These are phyloP conservation scores for Cichlasoma orientale DNA, from an alignment of 2,797 vertebrate species.

Conservation along the genomic window DNA sequence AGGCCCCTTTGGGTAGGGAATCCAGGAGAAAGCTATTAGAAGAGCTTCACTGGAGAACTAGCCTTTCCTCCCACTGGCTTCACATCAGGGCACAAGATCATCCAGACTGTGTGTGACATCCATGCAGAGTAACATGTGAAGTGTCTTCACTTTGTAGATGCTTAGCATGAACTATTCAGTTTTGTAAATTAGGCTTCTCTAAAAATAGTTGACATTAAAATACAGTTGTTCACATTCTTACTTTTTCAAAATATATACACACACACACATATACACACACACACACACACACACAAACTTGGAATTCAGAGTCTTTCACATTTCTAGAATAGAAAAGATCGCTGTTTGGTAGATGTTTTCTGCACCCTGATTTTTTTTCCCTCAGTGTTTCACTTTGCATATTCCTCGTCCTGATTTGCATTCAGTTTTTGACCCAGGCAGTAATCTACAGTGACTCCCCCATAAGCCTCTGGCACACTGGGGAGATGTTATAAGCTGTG, in stretches of 20 bases:
- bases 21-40: constrained; percentile 61
- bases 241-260: background rate
- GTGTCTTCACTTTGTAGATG: constrained; percentile 26
- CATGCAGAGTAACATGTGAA: constrained; percentile 46
- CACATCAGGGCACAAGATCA: constrained; percentile 59
- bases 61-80: constrained; percentile 46
- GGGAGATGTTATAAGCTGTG: constrained; percentile 75
- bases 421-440: constrained; percentile 71
- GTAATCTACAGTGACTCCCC: constrained; percentile 77
- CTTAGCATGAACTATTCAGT: constrained; percentile 28
- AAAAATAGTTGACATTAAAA: background rate
- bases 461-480: constrained; percentile 73
- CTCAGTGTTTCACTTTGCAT: constrained; percentile 48
- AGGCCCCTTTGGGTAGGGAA: constrained; percentile 52
- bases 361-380: constrained; percentile 20
- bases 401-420: constrained; percentile 70
- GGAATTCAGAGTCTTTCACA: background rate
- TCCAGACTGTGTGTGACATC: constrained; percentile 60
- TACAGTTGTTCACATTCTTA: background rate
- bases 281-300: background rate
- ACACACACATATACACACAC: too few species aligned
- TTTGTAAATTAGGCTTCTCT: constrained; percentile 15
- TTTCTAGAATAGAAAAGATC: background rate
- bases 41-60: constrained; percentile 48
- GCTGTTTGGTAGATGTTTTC: constrained; percentile 11